Evolutionary conservation across 35 echinoderm and acorn worm genomes (phyloP), one percentile per base, ranked within the genome.

Genomic region (Acanthaster planci): DNA sequence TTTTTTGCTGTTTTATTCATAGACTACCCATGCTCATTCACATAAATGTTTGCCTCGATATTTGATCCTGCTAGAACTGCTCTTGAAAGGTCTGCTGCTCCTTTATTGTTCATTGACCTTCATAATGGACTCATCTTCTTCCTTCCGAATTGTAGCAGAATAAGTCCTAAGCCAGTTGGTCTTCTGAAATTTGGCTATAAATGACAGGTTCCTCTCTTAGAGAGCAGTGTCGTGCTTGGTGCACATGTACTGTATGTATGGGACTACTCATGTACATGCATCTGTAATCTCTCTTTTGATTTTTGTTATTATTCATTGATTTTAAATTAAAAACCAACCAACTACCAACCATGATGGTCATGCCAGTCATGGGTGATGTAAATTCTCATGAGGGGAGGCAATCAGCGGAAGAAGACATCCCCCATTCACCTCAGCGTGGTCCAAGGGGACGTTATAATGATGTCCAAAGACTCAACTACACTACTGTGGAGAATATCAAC

Each of bases 311-410:
- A 54, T 17, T 10, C 75, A 40, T 44, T n/a, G 44, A 39, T 40
- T 51, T 51, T 80, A 78, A 60, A 85, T 39, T 39, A 40, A 39
- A 23, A 72, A 57, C 37, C 23, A 72, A 7, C 26, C 32, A 34
- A n/a, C 39, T 21, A 12, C 40, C 34, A 60, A 12, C 60, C 38
- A 3, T 80, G 7, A 38, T 79, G 42, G n/a, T 79, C 36, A 10
- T 60, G 44, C 42, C 26, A 72, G 80, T 40, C 26, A 89, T 89
- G 87, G 87, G 87, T 31, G 87, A 89, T 42, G 82, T 80, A 29
- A 72, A 82, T 64, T 89, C 87, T 39, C 87, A 89, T 51, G 80
- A 83, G 57, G 80, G 76, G 87, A 55, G 50, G 58, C 80, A 83
- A 19, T 89, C 87, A 39, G 76, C 87, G 6, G 87, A 89, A 14